phyloP scores from a whole-genome alignment of 2,888 invertebrate genomes.

The Orgyia antiqua region DNA sequence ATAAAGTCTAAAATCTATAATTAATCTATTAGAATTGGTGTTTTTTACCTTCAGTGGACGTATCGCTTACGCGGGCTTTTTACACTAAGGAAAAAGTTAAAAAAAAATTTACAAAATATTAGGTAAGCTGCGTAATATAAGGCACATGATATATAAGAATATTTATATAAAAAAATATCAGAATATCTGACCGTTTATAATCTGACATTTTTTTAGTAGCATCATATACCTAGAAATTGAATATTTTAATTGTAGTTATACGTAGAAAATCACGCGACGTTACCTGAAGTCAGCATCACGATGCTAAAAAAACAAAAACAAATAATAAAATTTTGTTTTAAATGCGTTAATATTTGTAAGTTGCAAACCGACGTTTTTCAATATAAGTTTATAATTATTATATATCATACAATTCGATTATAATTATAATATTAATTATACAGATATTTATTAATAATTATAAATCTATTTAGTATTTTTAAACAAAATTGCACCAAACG shows the following conservation, averaged over 20 bases:
- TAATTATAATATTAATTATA: slow-evolving; percentile 15
- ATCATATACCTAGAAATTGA: slow-evolving; percentile 5
- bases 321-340: slow-evolving; percentile 10
- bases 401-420: too few relatives aligned
- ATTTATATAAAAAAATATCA: slow-evolving; percentile 7
- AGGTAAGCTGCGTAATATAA: slow-evolving; percentile 27
- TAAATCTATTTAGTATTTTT: slow-evolving; percentile 28
- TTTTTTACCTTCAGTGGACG: slow-evolving; percentile 75
- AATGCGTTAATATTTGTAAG: slow-evolving; percentile 18
- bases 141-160: slow-evolving; percentile 21
- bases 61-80: slow-evolving; percentile 59
- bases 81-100: slow-evolving; percentile 15
- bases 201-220: slow-evolving; percentile 4
- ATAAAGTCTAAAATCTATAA: slow-evolving; percentile 19
- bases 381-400: too few relatives aligned
- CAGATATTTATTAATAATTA: slow-evolving; percentile 14
- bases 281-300: slow-evolving; percentile 24
- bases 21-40: slow-evolving; percentile 64
- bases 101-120: slow-evolving; percentile 6
- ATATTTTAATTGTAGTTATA: slow-evolving; percentile 5
- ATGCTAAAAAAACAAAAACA: slow-evolving; percentile 23
- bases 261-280: slow-evolving; percentile 18
- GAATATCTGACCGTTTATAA: slow-evolving; percentile 8
- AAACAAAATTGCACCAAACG: slow-evolving; percentile 40
- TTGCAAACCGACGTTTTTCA: slow-evolving; percentile 10